Conservation (phyloP, 2,797 vertebrate species). For the Fratercula arctica region DNA sequence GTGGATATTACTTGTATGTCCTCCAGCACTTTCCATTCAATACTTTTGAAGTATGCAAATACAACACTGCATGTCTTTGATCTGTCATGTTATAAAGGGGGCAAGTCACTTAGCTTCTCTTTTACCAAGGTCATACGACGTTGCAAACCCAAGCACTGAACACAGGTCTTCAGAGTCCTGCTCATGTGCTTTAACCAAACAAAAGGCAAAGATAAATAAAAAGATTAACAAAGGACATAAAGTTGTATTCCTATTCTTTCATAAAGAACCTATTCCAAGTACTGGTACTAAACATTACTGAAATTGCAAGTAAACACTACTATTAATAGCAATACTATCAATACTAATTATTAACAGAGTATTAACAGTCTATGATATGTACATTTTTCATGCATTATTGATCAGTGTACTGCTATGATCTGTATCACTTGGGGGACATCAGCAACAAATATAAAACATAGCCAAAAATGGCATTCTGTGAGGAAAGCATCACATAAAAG, state of each 20-base stretch:
- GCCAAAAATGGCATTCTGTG: neutral
- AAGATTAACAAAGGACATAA: neutral
- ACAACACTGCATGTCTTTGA: neutral
- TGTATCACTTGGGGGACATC: neutral
- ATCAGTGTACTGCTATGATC: neutral
- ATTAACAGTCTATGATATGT: neutral
- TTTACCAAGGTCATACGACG: neutral
- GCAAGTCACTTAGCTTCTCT: neutral
- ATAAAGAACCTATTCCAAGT: neutral
- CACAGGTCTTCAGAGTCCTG: neutral
- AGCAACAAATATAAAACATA: neutral
- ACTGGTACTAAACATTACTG: neutral
- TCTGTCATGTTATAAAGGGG: neutral
- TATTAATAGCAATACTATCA: neutral
- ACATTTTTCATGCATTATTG: neutral
- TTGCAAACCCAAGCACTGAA: neutral
- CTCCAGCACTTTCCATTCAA: neutral
- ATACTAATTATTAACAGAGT: neutral
- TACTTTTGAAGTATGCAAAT: neutral
- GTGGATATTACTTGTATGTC: neutral
- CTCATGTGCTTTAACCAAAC: neutral
- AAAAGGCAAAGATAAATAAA: neutral
- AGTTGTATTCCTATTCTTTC: neutral
- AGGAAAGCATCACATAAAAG: neutral
- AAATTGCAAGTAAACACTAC: neutral